Evolutionary conservation across 2,888 invertebrate species (phyloP), one percentile per base, ranked within the genome.

Genomic region (Gastracanthus pulcherrimus): DNA sequence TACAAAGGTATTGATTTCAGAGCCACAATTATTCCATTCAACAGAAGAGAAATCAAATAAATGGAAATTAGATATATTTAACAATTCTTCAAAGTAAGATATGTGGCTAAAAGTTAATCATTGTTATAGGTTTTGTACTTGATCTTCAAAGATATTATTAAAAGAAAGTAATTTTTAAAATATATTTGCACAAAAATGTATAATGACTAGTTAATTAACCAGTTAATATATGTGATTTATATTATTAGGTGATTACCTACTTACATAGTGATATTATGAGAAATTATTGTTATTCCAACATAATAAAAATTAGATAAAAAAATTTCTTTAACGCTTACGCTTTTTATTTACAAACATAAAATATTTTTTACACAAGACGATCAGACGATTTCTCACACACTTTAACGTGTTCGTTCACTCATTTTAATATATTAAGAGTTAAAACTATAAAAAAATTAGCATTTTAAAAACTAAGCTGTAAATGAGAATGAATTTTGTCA

Each of bases 341-440:
- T 51, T 83, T 60, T 83, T 83, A 83, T 83, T 83, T 83, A 82
- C 82, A 81, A 82, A 80, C 77, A 79, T 81, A 72, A 70, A 51
- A 70, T 81, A 83, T 72, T 76, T n/a, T n/a, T 79, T 83, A 81
- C 76, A 83, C 55, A 67, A 74, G 64, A 82, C 81, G 64, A 76
- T 81, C 60, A 74, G 77, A 78, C 78, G 74, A 48, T 76, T 75
- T 80, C 64, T 80, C 77, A 80, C 83, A 83, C 77, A 82, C 76
- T 75, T 29, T 62, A 5, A 69, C 75, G 70, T 83, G 72, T 77
- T 80, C 83, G 82, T 77, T 82, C 75, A 71, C 62, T 77, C 74
- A 29, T 48, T 75, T 71, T 74, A 62, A 60, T 70, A 71, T 55
- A 81, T 71, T 77, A 74, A 76, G 62, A 72, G 60, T 70, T 76